Evolutionary conservation across 2,888 invertebrate species (phyloP), one percentile per base, ranked within the genome.

Genomic region (Lithodes maja): DNA sequence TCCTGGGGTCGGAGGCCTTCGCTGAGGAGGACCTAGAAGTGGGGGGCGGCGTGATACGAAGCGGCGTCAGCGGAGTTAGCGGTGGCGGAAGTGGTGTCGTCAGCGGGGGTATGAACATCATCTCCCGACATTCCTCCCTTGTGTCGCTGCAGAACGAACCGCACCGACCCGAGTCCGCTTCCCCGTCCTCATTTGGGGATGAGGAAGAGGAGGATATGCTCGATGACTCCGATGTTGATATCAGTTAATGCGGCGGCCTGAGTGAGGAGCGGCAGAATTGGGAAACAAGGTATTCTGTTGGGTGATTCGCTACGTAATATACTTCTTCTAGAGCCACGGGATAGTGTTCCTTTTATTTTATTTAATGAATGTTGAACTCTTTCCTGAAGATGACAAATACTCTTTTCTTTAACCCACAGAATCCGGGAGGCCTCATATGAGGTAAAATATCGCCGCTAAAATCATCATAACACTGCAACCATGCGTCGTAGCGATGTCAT

Each of bases 171-270:
- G 88, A 89, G 15, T 89, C 88, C 68, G 88, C 85, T n/a, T 89
- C 88, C n/a, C 88, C 88, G 12, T 89, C 88, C 12, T 89, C 88
- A 71, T 89, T 85, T 89, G 88, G 88, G 50, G 88, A 89, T 68
- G 88, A 89, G 54, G 88, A 89, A 52, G 88, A 89, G 61, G 88
- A 89, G 79, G 88, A 89, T 15, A 89, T 89, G 84, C 79, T 89
- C 9, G 88, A 89, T 75, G 88, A 89, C 52, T 89, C 88, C 17
- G 88, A 89, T 85, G 88, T 85, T 17, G 88, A 89, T 80, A 89
- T 89, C 50, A 85, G 88, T 89, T 89, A 89, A 85, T 84, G 81
- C 33, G 49, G n/a, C 33, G n/a, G 33, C n/a, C 33, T 17, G 50
- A 50, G 49, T 74, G 81, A 53, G 55, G 71, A 54, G 77, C 68